Evolutionary conservation across 2,113 vertebrate species (phyloP).

Genomic region (Nestor notabilis): DNA sequence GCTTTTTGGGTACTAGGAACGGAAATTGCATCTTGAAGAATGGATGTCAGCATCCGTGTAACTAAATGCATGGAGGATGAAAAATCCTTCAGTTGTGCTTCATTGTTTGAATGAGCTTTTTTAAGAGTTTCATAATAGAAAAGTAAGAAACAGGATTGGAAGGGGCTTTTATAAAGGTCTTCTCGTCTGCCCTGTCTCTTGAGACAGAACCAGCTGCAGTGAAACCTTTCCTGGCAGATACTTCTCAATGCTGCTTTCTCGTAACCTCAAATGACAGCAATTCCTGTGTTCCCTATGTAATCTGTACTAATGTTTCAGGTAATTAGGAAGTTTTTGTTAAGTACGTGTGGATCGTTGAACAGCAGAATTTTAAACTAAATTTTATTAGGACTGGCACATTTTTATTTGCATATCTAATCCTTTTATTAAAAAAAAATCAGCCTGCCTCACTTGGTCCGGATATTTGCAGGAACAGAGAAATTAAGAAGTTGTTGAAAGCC

Average conservation of each 20-base stretch:
- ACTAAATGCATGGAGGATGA: neutral
- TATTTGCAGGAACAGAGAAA: neutral
- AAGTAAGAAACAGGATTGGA: neutral
- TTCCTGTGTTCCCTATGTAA: neutral
- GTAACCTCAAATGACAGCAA: neutral
- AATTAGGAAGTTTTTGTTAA: neutral
- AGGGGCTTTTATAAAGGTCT: neutral
- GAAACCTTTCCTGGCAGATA: neutral
- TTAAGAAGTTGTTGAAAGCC: neutral
- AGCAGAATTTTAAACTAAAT: neutral
- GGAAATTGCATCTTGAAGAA: neutral
- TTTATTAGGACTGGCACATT: neutral
- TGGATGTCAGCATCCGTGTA: neutral
- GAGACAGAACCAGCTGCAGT: neutral
- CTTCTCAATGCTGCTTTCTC: neutral
- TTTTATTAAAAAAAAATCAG: neutral
- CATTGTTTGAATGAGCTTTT: neutral
- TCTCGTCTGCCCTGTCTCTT: neutral
- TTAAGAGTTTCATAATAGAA: neutral
- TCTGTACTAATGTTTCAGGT: neutral
- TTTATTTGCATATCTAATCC: neutral
- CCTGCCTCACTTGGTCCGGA: neutral
- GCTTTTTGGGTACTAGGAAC: neutral
- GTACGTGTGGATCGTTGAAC: neutral
- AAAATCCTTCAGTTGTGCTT: neutral